Conservation (phyloP, 1,140 invertebrate genomes). For the Macrosteles quadrilineatus region DNA sequence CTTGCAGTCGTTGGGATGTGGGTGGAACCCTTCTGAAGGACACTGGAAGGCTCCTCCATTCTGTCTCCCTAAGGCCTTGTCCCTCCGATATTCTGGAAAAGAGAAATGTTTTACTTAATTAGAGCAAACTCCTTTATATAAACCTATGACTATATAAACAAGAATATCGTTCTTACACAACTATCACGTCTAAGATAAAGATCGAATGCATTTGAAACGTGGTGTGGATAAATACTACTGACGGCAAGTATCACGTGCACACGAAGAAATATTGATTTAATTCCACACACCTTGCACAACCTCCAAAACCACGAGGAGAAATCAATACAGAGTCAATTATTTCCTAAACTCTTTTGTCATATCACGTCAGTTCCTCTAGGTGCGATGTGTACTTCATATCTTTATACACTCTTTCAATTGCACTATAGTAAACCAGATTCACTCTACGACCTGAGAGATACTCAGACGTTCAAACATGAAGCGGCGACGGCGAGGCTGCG, state of each 20-base stretch:
- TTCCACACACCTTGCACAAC: no score
- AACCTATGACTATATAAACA: neutral
- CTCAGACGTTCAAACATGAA: no score
- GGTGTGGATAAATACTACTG: neutral
- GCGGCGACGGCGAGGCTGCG: no score
- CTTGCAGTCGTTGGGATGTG: slow-evolving; percentile 57
- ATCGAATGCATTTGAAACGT: neutral
- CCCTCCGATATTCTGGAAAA: slow-evolving; percentile 12
- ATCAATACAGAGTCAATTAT: no score
- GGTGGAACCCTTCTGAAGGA: slow-evolving; percentile 58
- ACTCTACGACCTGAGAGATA: no score
- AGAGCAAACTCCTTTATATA: neutral
- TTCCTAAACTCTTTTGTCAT: no score
- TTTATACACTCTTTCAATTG: no score
- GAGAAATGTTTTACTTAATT: neutral
- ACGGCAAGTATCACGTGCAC: neutral
- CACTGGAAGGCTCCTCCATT: slow-evolving; percentile 50
- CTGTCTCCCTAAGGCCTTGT: slow-evolving; percentile 10
- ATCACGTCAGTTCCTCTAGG: no score
- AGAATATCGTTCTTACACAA: neutral
- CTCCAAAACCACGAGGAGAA: no score
- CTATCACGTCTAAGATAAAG: neutral
- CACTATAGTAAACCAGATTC: no score
- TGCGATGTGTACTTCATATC: no score
- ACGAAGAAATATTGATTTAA: neutral